Evolutionary conservation across 2,113 vertebrate genomes (phyloP), one percentile per base, ranked within the genome.

Genomic region (Gila orcuttii): DNA sequence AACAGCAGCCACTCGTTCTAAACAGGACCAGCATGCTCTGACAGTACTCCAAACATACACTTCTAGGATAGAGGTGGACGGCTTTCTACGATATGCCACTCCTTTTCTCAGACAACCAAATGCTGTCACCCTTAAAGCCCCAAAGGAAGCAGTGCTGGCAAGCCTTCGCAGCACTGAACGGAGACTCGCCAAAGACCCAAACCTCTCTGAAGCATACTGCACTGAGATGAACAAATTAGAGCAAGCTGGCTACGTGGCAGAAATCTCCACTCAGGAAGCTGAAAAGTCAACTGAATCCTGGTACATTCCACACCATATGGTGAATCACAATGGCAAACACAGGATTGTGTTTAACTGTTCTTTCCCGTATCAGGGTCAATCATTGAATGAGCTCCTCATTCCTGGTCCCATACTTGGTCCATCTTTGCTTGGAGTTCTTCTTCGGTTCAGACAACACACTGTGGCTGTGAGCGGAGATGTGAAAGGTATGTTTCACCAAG

Each of bases 251-350:
- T n/a, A n/a, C n/a, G n/a, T n/a, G n/a, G 78, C 31, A 19, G 66
- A 66, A 50, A 28, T 71, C 19, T 31, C 55, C 28, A 31, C 28
- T 10, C 50, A 87, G 17, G 82, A 60, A 33, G 57, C 55, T 31
- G 31, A 82, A 13, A 68, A 47, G 17, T 52, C 64, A 6, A n/a
- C n/a, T 19, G 55, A 77, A 69, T 82, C 79, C 13, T 86, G 71
- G 79, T 88, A 68, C 59, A 78, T 73, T 31, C 84, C 87, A 19
- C 87, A 88, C 42, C 79, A 88, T 50, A 59, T 88, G 11, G 87
- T 88, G 23, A 45, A 2, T 4, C 87, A 82, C 60, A 88, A 88
- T 66, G 78, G 31, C 17, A 88, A 85, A 50, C 36, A 82, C 68
- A 47, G 83, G 6, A 57, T 69, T 47, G 69, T 87, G 3, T 87